A percentile compares a stretch with the other conserved stretches of the same genome.
phyloP scores from a whole-genome alignment of 2,888 invertebrate species.

The Hydriomena furcata region DNA sequence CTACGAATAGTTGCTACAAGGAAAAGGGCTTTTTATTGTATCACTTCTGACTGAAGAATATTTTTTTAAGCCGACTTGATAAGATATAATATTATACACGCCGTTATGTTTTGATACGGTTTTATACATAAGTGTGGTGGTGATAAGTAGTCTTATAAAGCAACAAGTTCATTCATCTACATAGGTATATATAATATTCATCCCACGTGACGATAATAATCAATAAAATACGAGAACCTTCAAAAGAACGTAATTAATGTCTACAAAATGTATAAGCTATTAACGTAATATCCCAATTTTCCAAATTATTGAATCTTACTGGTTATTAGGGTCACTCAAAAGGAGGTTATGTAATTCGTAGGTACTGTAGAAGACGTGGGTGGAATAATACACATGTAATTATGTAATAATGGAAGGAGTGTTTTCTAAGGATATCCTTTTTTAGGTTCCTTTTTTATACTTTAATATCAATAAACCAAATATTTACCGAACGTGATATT shows the following conservation, averaged over 20 bases:
- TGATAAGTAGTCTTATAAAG: too few species aligned
- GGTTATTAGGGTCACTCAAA: conserved; percentile 40
- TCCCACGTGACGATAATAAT: neutral
- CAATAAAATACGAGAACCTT: conserved; percentile 10
- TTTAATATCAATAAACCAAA: conserved; percentile 1
- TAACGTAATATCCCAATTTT: conserved; percentile 51
- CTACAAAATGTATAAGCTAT: conserved; percentile 45
- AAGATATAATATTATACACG: too few species aligned
- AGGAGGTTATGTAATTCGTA: conserved; percentile 24
- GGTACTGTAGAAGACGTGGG: conserved; percentile 5
- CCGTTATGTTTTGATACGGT: too few species aligned
- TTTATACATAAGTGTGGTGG: too few species aligned
- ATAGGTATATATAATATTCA: neutral
- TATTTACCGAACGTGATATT: conserved; percentile 1
- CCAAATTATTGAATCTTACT: conserved; percentile 45
- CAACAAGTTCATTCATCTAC: too few species aligned
- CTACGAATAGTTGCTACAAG: too few species aligned
- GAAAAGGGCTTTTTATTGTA: too few species aligned
- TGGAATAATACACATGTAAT: neutral
- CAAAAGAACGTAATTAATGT: conserved; percentile 28
- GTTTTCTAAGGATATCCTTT: neutral
- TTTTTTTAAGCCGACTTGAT: too few species aligned
- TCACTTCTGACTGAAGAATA: too few species aligned
- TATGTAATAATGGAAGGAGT: too few species aligned
- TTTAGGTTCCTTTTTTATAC: neutral